Evolutionary conservation across 2,113 vertebrate genomes (phyloP).

Genomic region (Hemichromis elongatus): DNA sequence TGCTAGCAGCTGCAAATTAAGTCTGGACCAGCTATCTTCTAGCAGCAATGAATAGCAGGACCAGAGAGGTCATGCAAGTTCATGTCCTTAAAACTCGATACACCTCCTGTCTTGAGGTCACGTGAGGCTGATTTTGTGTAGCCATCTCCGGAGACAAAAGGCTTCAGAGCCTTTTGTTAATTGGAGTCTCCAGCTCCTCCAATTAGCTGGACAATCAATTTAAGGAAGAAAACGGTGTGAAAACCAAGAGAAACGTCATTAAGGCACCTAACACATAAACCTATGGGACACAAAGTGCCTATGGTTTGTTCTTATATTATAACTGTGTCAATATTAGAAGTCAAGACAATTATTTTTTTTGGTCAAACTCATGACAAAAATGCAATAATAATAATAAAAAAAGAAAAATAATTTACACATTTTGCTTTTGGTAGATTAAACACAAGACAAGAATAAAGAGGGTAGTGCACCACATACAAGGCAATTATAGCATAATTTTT

Average conservation of each 20-base stretch:
- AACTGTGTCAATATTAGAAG: constrained; percentile 6
- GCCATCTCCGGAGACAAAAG: not conserved
- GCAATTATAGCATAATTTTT: not conserved
- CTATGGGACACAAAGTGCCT: not conserved
- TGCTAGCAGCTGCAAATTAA: not conserved
- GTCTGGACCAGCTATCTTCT: not conserved
- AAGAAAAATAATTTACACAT: not conserved
- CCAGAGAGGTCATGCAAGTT: not conserved
- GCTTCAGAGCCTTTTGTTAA: no score
- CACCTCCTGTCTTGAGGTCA: not conserved
- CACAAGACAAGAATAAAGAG: not conserved
- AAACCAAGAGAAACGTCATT: no score
- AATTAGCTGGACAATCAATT: not conserved
- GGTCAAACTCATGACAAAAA: not conserved
- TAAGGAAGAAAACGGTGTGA: not conserved
- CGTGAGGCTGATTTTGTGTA: not conserved
- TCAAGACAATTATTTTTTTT: not conserved
- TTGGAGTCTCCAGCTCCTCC: not conserved
- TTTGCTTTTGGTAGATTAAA: not conserved
- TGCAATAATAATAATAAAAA: not conserved
- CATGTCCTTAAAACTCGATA: not conserved
- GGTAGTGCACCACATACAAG: not conserved
- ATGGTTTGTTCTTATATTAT: not conserved
- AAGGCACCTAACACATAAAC: not conserved
- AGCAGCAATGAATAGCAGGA: not conserved